Base-by-base conservation (phyloP, 2,888 invertebrate species). In the Saturnia japonica region DNA sequence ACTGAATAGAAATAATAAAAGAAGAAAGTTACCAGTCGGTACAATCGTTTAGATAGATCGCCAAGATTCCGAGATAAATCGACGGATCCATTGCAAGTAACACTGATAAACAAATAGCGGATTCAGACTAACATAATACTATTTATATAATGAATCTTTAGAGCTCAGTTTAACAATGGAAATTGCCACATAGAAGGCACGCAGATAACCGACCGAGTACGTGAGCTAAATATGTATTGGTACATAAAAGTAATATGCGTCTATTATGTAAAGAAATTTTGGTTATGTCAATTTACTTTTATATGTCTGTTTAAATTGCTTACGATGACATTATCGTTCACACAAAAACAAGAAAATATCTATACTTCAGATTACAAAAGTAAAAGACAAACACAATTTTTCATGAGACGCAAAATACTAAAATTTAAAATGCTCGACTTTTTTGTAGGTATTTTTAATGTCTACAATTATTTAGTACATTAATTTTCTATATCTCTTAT, bases 111-210 rank as follows among this genome's bases (percentile, higher is more conserved):
- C 40, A 54, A 51, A 47, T 40, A 51, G 40, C 47, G 19, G 54
- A 40, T 40, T 25, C 40, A n/a, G 34, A 28, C 19, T 12, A 34
- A 68, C 47, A 45, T 47, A 54, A 54, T 57, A 51, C 68, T 68
- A 68, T 68, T 68, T 68, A 54, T 68, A 68, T 54, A 68, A 68
- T 54, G 47, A 54, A 68, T 54, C 51, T 40, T 28, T 34, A 14
- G 71, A 74, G 73, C 73, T 75, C 75, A 73, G 76, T 75, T 73
- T 73, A 75, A 70, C 74, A 74, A 72, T 73, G 74, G 73, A 69
- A 75, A 76, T 74, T 70, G 74, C 75, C 73, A 76, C 74, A 76
- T 73, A 74, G 71, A 71, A 68, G 74, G 74, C 51, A 68, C 45
- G 71, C 72, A 70, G 70, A 64, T 72, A 68, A 69, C 68, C 51